phyloP scores from a whole-genome alignment of 2,113 vertebrate genomes.

The Heterotis niloticus region DNA sequence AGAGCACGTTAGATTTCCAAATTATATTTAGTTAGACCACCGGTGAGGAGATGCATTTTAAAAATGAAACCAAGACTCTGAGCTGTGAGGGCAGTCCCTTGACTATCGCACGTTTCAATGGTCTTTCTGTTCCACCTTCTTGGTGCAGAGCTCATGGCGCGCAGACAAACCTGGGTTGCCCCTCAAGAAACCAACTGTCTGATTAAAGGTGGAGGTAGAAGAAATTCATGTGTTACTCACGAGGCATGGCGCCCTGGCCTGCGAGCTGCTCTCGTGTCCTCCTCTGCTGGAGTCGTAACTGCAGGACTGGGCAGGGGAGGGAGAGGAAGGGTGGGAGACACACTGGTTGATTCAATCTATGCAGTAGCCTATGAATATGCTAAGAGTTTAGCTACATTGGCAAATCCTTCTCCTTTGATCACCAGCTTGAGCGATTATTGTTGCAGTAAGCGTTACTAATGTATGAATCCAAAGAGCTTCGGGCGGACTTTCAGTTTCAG shows the following conservation, averaged over 20 bases:
- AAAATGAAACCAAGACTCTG: slow-evolving; percentile 3
- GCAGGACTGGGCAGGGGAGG: slow-evolving; percentile 76
- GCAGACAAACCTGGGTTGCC: neutral
- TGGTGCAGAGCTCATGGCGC: neutral
- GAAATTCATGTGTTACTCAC: slow-evolving; percentile 73
- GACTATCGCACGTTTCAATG: slow-evolving; percentile 35
- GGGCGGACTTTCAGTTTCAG: no score
- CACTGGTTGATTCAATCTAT: slow-evolving; percentile 36
- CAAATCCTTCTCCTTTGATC: no score
- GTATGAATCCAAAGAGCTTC: no score
- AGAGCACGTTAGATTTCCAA: no score
- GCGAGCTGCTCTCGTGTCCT: slow-evolving; percentile 90
- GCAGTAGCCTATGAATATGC: neutral
- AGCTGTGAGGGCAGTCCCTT: slow-evolving; percentile 25
- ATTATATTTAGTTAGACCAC: no score
- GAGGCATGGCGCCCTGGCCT: slow-evolving; percentile 91
- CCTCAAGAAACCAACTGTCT: neutral
- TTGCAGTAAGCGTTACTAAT: no score
- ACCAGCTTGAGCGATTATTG: no score
- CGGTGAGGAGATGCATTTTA: no score
- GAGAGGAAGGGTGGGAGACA: slow-evolving; percentile 36
- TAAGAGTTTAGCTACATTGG: neutral
- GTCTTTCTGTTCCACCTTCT: neutral
- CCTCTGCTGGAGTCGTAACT: slow-evolving; percentile 96
- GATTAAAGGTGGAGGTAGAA: slow-evolving; percentile 1